Evolutionary conservation across 2,113 vertebrate species (phyloP).

Genomic region (Mola mola): DNA sequence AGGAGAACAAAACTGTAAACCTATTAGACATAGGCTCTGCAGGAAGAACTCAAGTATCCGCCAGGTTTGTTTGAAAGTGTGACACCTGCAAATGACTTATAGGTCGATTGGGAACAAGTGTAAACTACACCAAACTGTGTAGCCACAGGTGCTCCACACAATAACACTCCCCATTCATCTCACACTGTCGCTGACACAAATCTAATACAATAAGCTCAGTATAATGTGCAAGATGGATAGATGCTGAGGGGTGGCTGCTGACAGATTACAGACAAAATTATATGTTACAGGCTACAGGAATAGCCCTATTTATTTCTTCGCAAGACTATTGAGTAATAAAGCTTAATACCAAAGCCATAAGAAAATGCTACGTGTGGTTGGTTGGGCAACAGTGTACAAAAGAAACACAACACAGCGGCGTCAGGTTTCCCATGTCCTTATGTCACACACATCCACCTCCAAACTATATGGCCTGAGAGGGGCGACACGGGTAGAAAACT

Average conservation of each 20-base stretch:
- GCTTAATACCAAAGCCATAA: constrained; percentile 66
- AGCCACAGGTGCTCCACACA: constrained; percentile 60
- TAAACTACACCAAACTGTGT: constrained; percentile 55
- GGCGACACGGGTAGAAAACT: constrained; percentile 58
- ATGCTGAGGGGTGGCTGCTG: constrained; percentile 13
- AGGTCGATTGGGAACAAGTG: constrained; percentile 61
- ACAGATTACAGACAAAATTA: constrained; percentile 35
- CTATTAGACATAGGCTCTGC: constrained; percentile 31
- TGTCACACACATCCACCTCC: constrained; percentile 43
- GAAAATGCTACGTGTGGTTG: constrained; percentile 61
- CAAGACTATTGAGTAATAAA: constrained; percentile 66
- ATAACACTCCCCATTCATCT: constrained; percentile 57
- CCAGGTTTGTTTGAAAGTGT: constrained; percentile 58
- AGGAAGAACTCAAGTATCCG: constrained; percentile 30
- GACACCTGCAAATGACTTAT: constrained; percentile 52
- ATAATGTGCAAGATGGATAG: constrained; percentile 27
- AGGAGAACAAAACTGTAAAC: constrained; percentile 41
- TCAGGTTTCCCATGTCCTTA: constrained; percentile 66
- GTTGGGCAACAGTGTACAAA: constrained; percentile 73
- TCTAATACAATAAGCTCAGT: constrained; percentile 47
- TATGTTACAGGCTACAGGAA: constrained; percentile 49
- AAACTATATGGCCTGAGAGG: constrained; percentile 48
- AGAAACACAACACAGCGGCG: constrained; percentile 70
- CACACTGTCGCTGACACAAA: constrained; percentile 37
- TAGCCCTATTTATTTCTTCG: constrained; percentile 65